phyloP scores from a whole-genome alignment of 2,797 vertebrate genomes.

The Avahi laniger region DNA sequence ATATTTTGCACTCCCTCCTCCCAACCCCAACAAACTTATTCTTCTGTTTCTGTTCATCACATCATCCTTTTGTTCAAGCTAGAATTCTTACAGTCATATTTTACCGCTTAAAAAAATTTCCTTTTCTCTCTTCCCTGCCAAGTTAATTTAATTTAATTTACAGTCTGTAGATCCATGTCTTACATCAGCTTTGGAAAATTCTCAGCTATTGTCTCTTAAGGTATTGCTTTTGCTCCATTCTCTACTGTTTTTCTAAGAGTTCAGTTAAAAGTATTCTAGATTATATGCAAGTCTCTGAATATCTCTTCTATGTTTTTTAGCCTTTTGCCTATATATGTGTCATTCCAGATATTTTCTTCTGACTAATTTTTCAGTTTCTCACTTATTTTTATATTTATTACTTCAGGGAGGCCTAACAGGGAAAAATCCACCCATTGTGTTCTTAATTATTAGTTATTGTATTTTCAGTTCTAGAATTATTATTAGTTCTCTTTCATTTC shows the following conservation, averaged over 20 bases:
- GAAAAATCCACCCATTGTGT: background rate
- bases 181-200: background rate
- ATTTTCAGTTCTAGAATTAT: background rate
- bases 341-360: background rate
- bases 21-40: background rate
- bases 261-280: background rate
- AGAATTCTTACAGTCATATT: background rate
- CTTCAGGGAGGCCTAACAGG: background rate
- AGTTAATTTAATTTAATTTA: slow-evolving; percentile 38
- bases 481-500: slow-evolving; percentile 1
- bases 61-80: background rate
- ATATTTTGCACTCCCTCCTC: background rate
- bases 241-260: background rate
- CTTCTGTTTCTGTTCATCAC: background rate
- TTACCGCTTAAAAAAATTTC: background rate
- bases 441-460: slow-evolving; percentile 20
- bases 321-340: background rate
- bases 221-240: background rate
- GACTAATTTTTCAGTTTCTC: background rate
- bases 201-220: background rate
- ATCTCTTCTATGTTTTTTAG: background rate
- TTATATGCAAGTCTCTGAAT: background rate
- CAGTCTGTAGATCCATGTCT: background rate
- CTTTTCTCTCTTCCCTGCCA: background rate
- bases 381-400: background rate